Conservation (phyloP, 1,140 invertebrate genomes). For the Caenorhabditis brenneri region DNA sequence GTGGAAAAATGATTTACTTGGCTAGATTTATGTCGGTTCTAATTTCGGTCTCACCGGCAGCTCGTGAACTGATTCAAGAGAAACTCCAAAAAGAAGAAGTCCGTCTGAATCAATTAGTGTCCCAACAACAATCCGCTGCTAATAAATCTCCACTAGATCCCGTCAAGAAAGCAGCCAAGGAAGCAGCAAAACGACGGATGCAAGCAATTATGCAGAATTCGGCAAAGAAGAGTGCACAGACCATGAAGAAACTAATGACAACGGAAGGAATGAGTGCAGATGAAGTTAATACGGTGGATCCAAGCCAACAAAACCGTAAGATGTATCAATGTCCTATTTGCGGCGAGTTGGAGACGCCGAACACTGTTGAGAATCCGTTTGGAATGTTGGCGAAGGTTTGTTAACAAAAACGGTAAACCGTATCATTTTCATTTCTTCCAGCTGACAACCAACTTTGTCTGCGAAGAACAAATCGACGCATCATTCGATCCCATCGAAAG, state of each 20-base stretch:
- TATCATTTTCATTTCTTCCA: not conserved
- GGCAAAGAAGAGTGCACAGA: not conserved
- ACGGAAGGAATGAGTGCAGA: constrained; percentile 38
- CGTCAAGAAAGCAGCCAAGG: not conserved
- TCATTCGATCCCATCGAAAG: not conserved
- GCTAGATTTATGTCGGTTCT: constrained; percentile 41
- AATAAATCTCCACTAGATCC: not conserved
- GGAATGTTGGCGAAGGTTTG: constrained; percentile 41
- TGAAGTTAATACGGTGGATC: constrained; percentile 35
- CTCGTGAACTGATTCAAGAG: not conserved
- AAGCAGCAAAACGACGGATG: not conserved
- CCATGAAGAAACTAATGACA: constrained; percentile 46
- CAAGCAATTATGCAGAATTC: constrained; percentile 15
- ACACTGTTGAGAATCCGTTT: constrained; percentile 42
- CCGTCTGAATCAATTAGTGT: not conserved
- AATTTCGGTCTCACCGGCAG: not conserved
- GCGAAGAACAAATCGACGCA: constrained; percentile 30
- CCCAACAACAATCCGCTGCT: not conserved
- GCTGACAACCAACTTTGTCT: not conserved
- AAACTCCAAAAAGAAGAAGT: not conserved
- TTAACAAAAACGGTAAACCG: not conserved
- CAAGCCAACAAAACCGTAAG: constrained; percentile 32
- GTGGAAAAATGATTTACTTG: constrained; percentile 21
- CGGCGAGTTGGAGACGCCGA: constrained; percentile 44
- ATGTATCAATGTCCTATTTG: constrained; percentile 53